Conservation (phyloP, 1,140 invertebrate genomes). For the Achroia grisella region DNA sequence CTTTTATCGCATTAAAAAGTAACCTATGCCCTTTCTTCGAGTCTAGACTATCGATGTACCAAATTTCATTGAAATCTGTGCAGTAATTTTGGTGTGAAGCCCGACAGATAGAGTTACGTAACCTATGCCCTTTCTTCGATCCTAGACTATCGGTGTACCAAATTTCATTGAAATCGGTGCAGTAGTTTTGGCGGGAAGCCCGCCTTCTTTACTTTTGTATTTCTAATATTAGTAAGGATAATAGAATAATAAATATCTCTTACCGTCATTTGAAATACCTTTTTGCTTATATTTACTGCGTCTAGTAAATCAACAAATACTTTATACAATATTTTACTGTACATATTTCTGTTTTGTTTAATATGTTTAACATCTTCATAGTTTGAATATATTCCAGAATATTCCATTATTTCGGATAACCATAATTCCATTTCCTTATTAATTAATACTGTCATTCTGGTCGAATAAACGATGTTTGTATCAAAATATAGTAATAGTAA, state of each 20-base stretch:
- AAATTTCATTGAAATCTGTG: too few relatives aligned
- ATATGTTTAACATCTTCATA: background rate
- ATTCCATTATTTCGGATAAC: background rate
- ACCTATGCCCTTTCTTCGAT: too few relatives aligned
- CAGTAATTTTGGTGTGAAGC: too few relatives aligned
- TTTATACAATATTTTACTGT: background rate
- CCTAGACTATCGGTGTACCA: too few relatives aligned
- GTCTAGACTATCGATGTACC: too few relatives aligned
- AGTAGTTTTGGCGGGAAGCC: too few relatives aligned
- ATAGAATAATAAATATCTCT: background rate
- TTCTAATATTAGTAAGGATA: too few relatives aligned
- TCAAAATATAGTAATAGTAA: background rate
- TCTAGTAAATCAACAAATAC: background rate
- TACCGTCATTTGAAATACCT: background rate
- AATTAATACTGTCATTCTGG: background rate
- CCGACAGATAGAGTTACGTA: too few relatives aligned
- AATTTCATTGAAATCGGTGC: too few relatives aligned
- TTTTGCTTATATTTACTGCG: background rate
- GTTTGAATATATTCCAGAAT: background rate
- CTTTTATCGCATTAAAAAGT: too few relatives aligned
- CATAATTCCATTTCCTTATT: background rate
- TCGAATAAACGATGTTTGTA: background rate
- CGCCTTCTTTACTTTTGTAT: too few relatives aligned
- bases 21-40: too few relatives aligned
- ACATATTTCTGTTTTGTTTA: background rate